phyloP scores from a whole-genome alignment of 2,113 vertebrate species.

The Leptosomus discolor region DNA sequence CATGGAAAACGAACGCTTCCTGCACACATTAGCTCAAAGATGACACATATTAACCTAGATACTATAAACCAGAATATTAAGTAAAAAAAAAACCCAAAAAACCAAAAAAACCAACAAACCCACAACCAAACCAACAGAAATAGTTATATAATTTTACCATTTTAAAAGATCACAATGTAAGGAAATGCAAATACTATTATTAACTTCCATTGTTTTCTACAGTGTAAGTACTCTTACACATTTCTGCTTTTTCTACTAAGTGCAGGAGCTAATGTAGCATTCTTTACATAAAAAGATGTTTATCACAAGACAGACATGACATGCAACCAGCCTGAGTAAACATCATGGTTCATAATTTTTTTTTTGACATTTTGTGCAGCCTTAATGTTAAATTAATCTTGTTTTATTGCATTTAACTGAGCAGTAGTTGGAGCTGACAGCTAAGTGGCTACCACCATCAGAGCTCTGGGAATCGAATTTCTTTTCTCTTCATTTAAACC shows the following conservation, averaged over 20 bases:
- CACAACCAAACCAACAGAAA: background rate
- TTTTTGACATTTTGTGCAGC: constrained; percentile 37
- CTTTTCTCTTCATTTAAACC: constrained; percentile 42
- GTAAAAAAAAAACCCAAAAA: background rate
- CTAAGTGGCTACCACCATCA: constrained; percentile 51
- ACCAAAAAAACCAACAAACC: background rate
- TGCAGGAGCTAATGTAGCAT: background rate
- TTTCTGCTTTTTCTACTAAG: background rate
- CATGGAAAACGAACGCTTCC: background rate
- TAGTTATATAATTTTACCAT: fast-evolving
- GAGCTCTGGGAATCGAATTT: constrained; percentile 23
- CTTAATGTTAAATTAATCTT: constrained; percentile 52
- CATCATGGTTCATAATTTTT: constrained; percentile 23
- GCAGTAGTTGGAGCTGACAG: constrained; percentile 51
- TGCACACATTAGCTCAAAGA: background rate
- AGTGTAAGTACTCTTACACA: background rate
- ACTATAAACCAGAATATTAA: background rate
- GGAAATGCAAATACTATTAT: background rate
- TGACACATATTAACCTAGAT: background rate
- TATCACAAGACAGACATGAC: constrained; percentile 3
- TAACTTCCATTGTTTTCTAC: background rate
- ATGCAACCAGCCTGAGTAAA: constrained; percentile 19
- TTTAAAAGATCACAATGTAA: background rate
- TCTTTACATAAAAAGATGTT: background rate
- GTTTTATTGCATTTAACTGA: constrained; percentile 40